phyloP scores from a whole-genome alignment of 2,888 invertebrate genomes.

The Sminthurides aquaticus region DNA sequence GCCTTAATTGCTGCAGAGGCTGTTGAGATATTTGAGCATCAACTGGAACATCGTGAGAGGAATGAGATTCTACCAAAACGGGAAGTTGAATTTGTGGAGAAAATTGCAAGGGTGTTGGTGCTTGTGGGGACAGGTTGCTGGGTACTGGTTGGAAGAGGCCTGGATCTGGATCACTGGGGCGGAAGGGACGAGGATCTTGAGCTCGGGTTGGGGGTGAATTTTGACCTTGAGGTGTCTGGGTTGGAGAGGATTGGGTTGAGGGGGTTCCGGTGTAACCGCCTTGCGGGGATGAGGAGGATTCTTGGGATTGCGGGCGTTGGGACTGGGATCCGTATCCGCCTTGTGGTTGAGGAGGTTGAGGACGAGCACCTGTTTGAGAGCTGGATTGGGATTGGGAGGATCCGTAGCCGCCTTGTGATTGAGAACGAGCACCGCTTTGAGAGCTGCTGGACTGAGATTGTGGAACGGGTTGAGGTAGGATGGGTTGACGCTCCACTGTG shows the following conservation, averaged over 20 bases:
- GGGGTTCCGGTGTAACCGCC: slow-evolving; percentile 7
- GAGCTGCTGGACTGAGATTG: background rate
- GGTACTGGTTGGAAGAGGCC: background rate
- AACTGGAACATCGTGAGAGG: slow-evolving; percentile 11
- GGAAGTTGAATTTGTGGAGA: slow-evolving; percentile 19
- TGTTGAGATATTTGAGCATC: background rate
- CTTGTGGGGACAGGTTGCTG: background rate
- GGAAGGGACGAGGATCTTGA: background rate
- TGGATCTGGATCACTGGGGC: slow-evolving; percentile 4
- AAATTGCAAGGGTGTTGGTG: background rate
- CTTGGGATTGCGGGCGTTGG: background rate
- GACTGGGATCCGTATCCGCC: background rate
- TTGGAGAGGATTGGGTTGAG: background rate
- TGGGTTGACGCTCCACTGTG: background rate
- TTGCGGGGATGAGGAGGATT: background rate
- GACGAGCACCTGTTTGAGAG: background rate
- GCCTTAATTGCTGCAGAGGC: background rate
- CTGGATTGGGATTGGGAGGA: slow-evolving; percentile 3
- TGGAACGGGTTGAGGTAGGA: background rate
- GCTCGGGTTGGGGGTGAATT: background rate
- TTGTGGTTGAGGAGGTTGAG: background rate
- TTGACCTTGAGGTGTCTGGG: slow-evolving; percentile 5
- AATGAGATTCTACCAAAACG: slow-evolving; percentile 13
- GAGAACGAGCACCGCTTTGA: background rate
- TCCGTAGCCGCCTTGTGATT: background rate